Evolutionary conservation across 2,113 vertebrate genomes (phyloP).

Genomic region (Solenodon paradoxus): DNA sequence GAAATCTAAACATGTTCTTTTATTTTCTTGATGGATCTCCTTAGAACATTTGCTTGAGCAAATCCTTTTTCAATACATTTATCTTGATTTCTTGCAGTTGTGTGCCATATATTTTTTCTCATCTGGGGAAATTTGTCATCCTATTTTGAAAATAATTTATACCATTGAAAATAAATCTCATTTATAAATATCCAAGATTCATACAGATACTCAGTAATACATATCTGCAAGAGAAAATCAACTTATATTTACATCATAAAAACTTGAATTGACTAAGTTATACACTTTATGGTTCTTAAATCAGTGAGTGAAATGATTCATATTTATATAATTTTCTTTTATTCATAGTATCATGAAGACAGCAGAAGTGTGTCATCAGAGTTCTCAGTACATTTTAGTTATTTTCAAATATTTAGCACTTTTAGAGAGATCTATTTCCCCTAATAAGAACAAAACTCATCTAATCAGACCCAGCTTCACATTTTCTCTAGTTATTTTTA

Average conservation of each 20-base stretch:
- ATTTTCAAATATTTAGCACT: slow-evolving; percentile 30
- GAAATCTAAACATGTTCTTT: background rate
- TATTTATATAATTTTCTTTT: background rate
- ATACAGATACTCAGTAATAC: background rate
- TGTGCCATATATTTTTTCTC: background rate
- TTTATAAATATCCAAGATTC: background rate
- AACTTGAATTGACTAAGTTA: background rate
- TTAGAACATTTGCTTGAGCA: background rate
- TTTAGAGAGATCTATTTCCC: no score
- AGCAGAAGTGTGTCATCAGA: background rate
- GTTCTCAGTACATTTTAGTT: background rate
- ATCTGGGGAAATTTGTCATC: background rate
- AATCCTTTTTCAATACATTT: background rate
- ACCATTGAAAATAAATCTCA: background rate
- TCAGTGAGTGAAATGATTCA: background rate
- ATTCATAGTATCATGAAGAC: background rate
- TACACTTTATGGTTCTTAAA: background rate
- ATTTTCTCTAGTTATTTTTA: background rate
- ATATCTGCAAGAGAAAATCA: background rate
- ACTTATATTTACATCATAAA: background rate
- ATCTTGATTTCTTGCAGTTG: background rate
- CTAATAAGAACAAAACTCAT: background rate
- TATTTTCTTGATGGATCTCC: background rate
- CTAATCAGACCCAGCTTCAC: background rate
- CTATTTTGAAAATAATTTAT: background rate